Evolutionary conservation across 2,113 vertebrate species (phyloP).

Genomic region (Diadophis punctatus): DNA sequence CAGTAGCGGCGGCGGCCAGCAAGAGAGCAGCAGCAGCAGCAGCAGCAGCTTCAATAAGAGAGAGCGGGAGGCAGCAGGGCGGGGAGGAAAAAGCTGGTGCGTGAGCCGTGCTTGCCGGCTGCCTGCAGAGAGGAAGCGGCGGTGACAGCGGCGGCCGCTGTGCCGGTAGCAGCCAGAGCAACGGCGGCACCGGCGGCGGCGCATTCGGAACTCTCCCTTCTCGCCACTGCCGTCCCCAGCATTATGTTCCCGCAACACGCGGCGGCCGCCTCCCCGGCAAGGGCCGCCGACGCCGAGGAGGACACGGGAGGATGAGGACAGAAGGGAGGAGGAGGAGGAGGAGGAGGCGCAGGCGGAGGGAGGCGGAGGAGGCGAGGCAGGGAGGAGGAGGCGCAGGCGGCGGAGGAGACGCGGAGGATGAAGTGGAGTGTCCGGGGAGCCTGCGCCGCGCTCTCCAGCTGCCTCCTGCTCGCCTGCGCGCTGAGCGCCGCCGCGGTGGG

Average conservation of each 20-base stretch:
- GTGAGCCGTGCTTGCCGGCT: conserved; percentile 29
- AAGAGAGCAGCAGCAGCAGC: neutral
- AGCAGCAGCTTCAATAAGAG: conserved; percentile 22
- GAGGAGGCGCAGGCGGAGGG: conserved; percentile 76
- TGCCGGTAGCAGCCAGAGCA: conserved; percentile 33
- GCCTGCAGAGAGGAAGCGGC: conserved; percentile 60
- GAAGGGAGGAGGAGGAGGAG: conserved; percentile 72
- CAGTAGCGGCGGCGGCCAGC: conserved; percentile 32
- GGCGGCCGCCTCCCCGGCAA: conserved; percentile 54
- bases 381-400: conserved; percentile 63
- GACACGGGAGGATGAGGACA: conserved; percentile 61
- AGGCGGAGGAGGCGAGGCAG: conserved; percentile 59
- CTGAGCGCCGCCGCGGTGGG: conserved; percentile 89
- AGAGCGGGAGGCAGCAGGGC: conserved; percentile 32
- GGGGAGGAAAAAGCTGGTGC: conserved; percentile 12
- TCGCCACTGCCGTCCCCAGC: neutral
- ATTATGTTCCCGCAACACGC: conserved; percentile 32
- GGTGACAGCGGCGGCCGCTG: conserved; percentile 68
- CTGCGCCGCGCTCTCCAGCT: conserved; percentile 89
- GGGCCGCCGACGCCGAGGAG: conserved; percentile 72
- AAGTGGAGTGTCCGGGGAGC: conserved; percentile 93
- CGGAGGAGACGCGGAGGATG: conserved; percentile 89
- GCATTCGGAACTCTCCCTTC: conserved; percentile 62
- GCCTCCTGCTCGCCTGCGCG: conserved; percentile 89
- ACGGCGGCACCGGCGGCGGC: conserved; percentile 66